phyloP scores from a whole-genome alignment of 2,113 vertebrate species.

The Eptesicus fuscus region DNA sequence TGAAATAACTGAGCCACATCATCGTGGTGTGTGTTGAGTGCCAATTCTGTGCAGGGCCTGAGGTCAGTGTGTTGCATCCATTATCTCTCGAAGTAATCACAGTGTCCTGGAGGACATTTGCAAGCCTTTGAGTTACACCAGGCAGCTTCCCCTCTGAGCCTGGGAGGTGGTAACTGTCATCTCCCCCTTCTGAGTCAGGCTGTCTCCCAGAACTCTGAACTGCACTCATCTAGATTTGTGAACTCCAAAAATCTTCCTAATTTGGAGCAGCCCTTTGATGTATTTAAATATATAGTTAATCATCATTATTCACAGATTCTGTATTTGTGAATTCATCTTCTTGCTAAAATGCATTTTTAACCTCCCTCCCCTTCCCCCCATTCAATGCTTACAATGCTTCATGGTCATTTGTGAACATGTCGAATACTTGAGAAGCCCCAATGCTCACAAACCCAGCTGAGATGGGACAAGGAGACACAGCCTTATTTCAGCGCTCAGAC shows the following conservation, averaged over 20 bases:
- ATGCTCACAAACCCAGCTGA: too few species aligned
- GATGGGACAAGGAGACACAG: neutral
- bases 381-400: neutral
- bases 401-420: neutral
- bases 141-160: neutral
- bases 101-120: neutral
- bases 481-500: neutral
- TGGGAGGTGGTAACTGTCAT: fast-evolving
- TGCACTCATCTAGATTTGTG: neutral
- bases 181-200: neutral
- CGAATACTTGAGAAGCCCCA: neutral
- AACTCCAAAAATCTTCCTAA: neutral
- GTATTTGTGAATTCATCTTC: neutral
- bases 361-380: neutral
- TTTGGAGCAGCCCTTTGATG: neutral
- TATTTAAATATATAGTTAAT: neutral
- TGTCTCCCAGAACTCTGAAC: neutral
- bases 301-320: neutral
- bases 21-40: neutral
- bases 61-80: neutral
- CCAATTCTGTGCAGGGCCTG: neutral
- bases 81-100: neutral
- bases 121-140: neutral
- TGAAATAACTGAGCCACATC: neutral
- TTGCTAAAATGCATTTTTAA: neutral